phyloP scores from a whole-genome alignment of 2,113 vertebrate species.

The Girardinichthys multiradiatus region DNA sequence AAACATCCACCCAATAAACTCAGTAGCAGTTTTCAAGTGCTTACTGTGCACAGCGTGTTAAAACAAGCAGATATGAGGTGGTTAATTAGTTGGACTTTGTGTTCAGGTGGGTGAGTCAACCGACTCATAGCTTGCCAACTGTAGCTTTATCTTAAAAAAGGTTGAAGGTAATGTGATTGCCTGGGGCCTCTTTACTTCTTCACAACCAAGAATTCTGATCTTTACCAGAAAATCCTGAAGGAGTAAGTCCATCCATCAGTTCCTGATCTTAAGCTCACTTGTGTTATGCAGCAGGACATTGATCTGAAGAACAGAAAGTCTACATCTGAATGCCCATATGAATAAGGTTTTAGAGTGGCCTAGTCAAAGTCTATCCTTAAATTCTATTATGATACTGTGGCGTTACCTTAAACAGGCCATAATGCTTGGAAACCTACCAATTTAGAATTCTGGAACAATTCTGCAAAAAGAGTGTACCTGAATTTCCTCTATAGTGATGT shows the following conservation, averaged over 20 bases:
- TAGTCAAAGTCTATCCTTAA: not conserved
- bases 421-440: not conserved
- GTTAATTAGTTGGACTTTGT: too few species aligned
- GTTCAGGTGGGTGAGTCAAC: too few species aligned
- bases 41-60: too few species aligned
- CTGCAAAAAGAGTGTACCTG: not conserved
- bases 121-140: too few species aligned
- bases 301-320: not conserved
- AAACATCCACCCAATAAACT: too few species aligned
- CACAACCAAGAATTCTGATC: not conserved
- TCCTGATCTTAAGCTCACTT: not conserved
- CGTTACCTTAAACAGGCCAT: not conserved
- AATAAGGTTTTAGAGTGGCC: not conserved
- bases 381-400: not conserved
- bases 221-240: not conserved
- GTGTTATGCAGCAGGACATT: too few species aligned
- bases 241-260: not conserved
- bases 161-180: too few species aligned
- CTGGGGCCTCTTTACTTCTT: too few species aligned
- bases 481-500: not conserved
- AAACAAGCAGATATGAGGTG: too few species aligned
- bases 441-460: not conserved
- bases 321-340: not conserved
- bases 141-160: too few species aligned
- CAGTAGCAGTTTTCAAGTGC: too few species aligned